Evolutionary conservation across 2,113 vertebrate genomes (phyloP), one percentile per base, ranked within the genome.

Genomic region (Callorhinus ursinus): DNA sequence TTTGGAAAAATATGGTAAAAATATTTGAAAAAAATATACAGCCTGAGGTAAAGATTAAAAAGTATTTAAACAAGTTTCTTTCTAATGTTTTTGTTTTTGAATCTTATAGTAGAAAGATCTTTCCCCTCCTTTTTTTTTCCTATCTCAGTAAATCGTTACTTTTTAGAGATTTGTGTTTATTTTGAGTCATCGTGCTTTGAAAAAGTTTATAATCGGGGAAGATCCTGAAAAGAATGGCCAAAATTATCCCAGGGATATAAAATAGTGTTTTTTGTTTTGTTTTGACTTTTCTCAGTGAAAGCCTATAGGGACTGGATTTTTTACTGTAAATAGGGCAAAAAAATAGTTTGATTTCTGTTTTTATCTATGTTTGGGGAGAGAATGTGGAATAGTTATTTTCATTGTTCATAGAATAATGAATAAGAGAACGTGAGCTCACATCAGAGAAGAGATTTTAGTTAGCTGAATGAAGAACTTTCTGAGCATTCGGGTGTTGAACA

Each of bases 151-250:
- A 57, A 39, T 57, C 72, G 24, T 59, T 55, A 81, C n/a, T 55
- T 92, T 61, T 88, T 76, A 83, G 59, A 94, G 19, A 18, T 2
- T 92, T 67, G 8, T 91, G 15, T 84, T 95, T 33, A 72, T 26
- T 93, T 76, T 67, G 69, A 74, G 53, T 92, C 19, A 57, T 49
- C 7, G 39, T 88, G 14, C 49, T 95, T 93, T 89, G 21, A 74
- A 93, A 55, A 85, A 51, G 36, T 65, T 93, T 82, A 31, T 19
- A 90, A 85, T 95, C 49, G 65, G 36, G 89, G 69, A 89, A 80
- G 72, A 71, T 91, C n/a, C 16, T 77, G 18, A 72, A 81, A 67
- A 85, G 79, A 94, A 88, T 74, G 46, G 19, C 26, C 18, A 28
- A 59, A 80, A 85, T 85, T 65, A 49, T 76, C 22, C 36, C 33